A percentile compares a stretch with the other conserved stretches of the same genome.
Conservation (phyloP, 2,888 invertebrate species). For the Trichopria drosophilae region DNA sequence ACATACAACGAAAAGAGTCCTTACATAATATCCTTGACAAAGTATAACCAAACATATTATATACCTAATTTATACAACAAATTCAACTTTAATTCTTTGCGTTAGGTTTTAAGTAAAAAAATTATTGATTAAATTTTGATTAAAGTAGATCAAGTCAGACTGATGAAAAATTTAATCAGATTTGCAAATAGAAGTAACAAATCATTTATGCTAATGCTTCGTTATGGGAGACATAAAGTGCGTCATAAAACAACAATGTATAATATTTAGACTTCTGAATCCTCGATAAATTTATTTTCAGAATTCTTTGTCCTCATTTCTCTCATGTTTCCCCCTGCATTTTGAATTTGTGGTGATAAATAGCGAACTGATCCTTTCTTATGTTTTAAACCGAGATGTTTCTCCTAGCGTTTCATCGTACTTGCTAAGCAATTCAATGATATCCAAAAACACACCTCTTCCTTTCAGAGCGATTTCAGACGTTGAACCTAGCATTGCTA, state of each 20-base stretch:
- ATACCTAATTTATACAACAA: too few species aligned
- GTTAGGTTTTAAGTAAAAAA: too few species aligned
- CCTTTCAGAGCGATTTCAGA: neutral
- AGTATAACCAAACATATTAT: too few species aligned
- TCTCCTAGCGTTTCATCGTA: neutral
- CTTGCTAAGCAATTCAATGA: constrained; percentile 1
- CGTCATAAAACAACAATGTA: neutral
- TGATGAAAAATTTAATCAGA: too few species aligned
- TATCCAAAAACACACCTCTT: neutral
- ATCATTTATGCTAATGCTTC: too few species aligned
- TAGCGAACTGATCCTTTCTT: neutral
- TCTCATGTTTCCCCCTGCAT: neutral
- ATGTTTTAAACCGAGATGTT: neutral
- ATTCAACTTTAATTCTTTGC: too few species aligned
- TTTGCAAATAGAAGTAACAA: too few species aligned
- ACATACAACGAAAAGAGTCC: too few species aligned
- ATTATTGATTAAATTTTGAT: too few species aligned
- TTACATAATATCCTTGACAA: too few species aligned
- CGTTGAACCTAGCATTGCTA: neutral
- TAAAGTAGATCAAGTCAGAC: too few species aligned
- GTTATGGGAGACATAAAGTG: too few species aligned
- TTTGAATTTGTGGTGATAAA: neutral
- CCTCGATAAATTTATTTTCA: neutral
- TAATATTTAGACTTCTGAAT: constrained; percentile 1
- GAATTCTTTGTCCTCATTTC: neutral